phyloP scores from a whole-genome alignment of 1,140 invertebrate species.

The Chironomus striatipennis region DNA sequence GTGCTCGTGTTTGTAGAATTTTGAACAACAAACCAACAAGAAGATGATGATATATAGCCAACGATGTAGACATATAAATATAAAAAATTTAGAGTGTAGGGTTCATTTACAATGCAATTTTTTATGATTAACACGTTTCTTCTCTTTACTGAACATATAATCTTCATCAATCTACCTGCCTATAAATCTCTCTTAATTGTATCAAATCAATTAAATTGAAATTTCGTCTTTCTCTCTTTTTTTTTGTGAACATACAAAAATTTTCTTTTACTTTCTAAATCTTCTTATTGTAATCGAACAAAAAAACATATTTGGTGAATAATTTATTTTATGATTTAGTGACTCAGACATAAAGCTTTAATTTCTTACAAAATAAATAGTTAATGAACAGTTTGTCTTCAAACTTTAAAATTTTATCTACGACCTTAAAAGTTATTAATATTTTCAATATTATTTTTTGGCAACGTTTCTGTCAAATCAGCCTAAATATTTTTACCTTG shows the following conservation, averaged over 20 bases:
- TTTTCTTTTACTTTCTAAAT: slow-evolving; percentile 6
- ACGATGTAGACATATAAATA: not conserved
- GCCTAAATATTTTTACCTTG: no score
- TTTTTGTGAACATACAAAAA: not conserved
- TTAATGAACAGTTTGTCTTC: no score
- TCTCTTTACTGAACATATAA: no score
- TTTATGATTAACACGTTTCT: not conserved
- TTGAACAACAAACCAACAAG: no score
- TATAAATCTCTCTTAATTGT: not conserved
- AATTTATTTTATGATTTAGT: no score
- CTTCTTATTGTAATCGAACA: not conserved
- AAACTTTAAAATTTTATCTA: no score
- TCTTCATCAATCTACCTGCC: not conserved
- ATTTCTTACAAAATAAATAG: no score
- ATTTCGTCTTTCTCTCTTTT: not conserved
- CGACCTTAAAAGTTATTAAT: no score
- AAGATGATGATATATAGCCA: not conserved
- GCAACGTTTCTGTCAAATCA: no score
- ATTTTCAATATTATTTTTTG: no score
- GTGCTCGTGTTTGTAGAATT: not conserved
- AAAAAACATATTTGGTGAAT: not conserved
- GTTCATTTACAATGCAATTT: not conserved
- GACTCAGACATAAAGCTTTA: no score
- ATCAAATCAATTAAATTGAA: not conserved
- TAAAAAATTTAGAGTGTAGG: not conserved